A percentile compares a stretch with the other conserved stretches of the same genome.
phyloP scores from a whole-genome alignment of 2,113 vertebrate species.

The Sceloporus undulatus region DNA sequence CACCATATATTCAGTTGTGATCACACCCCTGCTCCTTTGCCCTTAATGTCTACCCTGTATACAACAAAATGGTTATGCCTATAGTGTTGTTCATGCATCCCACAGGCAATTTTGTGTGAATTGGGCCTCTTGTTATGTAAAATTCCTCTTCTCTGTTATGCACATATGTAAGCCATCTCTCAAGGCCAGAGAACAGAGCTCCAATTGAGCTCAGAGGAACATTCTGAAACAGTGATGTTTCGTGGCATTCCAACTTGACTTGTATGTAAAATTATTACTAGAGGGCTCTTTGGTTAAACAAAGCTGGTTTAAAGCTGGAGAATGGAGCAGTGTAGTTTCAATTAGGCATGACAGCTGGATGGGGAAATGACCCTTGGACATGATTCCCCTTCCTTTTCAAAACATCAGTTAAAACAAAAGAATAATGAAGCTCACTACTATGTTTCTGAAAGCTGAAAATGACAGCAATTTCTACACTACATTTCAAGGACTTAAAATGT shows the following conservation, averaged over 20 bases:
- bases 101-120: constrained; percentile 72
- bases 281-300: constrained; percentile 65
- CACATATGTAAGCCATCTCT: constrained; percentile 77
- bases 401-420: neutral
- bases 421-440: neutral
- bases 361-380: neutral
- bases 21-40: constrained; percentile 53
- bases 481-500: neutral
- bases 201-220: constrained; percentile 75
- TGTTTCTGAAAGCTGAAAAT: neutral
- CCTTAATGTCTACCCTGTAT: constrained; percentile 55
- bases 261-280: constrained; percentile 70
- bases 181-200: constrained; percentile 74
- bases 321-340: constrained; percentile 6
- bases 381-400: neutral
- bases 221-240: constrained; percentile 76
- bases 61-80: constrained; percentile 46
- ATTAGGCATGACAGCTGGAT: neutral
- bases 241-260: constrained; percentile 74
- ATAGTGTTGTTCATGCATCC: constrained; percentile 54
- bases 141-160: constrained; percentile 59
- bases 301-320: constrained; percentile 46
- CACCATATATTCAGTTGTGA: constrained; percentile 44
- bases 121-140: constrained; percentile 70
- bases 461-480: neutral